Evolutionary conservation across 2,888 invertebrate genomes (phyloP).

Genomic region (Rosalia funebris): DNA sequence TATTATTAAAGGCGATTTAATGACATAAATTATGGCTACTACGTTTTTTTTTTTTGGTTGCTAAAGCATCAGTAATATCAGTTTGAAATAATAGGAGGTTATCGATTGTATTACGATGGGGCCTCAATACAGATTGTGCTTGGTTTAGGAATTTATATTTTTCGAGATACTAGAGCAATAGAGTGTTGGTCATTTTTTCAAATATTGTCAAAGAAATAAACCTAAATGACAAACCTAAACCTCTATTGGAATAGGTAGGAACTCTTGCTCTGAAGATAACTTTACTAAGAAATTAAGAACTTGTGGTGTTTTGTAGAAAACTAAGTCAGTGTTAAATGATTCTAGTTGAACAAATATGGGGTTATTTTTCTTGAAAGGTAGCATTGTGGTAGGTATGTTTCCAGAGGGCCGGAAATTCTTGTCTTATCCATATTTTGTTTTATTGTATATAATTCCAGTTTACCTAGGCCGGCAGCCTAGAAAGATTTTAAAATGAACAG

Average conservation of each 20-base stretch:
- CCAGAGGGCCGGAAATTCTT: constrained; percentile 24
- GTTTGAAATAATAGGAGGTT: background rate
- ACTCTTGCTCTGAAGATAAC: too few species aligned
- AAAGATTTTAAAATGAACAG: constrained; percentile 25
- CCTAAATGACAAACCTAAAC: too few species aligned
- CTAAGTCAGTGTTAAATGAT: constrained; percentile 1
- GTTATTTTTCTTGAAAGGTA: constrained; percentile 17
- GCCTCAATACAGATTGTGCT: background rate
- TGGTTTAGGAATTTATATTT: background rate
- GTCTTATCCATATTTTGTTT: constrained; percentile 23
- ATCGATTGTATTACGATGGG: background rate
- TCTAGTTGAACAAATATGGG: background rate
- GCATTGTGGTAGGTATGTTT: background rate
- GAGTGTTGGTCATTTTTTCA: background rate
- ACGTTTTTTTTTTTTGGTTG: background rate
- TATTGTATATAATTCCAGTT: constrained; percentile 26
- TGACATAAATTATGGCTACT: too few species aligned
- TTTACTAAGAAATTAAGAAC: too few species aligned
- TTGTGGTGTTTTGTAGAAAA: background rate
- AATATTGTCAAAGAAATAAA: too few species aligned
- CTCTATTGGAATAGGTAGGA: too few species aligned
- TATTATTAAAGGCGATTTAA: background rate
- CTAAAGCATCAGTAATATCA: background rate
- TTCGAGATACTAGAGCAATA: background rate
- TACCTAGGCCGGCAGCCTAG: constrained; percentile 2